phyloP scores from a whole-genome alignment of 2,113 vertebrate species.

The Hypanus sabinus region DNA sequence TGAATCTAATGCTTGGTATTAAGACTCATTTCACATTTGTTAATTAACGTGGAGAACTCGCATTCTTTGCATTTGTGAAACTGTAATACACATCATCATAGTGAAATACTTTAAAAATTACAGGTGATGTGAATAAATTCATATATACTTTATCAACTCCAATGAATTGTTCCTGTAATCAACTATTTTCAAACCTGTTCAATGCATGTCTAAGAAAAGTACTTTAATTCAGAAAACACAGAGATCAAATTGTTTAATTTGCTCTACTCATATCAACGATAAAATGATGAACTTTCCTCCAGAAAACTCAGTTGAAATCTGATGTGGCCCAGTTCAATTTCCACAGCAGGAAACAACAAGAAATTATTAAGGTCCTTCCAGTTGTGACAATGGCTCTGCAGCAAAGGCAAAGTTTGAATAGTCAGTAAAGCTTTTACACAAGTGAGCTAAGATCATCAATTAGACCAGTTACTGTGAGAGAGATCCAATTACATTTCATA shows the following conservation, averaged over 20 bases:
- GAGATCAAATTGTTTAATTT: background rate
- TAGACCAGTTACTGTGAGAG: background rate
- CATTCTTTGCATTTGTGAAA: background rate
- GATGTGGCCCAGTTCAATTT: background rate
- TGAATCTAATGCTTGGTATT: background rate
- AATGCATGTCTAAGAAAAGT: background rate
- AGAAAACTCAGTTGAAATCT: background rate
- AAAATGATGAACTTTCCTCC: background rate
- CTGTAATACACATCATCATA: background rate
- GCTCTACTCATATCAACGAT: background rate
- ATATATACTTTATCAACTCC: background rate
- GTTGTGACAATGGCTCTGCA: background rate
- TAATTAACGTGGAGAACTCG: background rate
- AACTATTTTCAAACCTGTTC: background rate
- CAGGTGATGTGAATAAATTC: background rate
- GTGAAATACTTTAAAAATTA: background rate
- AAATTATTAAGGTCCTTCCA: background rate
- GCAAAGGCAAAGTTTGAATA: background rate
- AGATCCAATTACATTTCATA: slow-evolving; percentile 26
- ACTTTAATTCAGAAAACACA: background rate
- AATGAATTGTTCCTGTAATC: background rate
- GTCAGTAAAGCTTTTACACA: background rate
- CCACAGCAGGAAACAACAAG: background rate
- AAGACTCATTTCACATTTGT: background rate
- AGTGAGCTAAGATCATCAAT: slow-evolving; percentile 25